Evolutionary conservation across 1,140 invertebrate species (phyloP).

Genomic region (Tetramorium parvispinum): DNA sequence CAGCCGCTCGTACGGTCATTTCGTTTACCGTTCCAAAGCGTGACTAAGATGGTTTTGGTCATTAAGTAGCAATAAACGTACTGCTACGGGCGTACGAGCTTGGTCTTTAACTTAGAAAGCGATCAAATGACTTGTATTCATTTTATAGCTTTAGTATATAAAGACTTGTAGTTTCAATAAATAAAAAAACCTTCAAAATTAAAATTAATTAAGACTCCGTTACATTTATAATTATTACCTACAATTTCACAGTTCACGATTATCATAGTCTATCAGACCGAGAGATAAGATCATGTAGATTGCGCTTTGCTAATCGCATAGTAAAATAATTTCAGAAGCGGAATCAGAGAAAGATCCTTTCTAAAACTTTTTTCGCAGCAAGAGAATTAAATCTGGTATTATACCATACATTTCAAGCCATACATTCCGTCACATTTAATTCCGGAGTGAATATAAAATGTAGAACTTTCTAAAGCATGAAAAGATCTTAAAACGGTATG

Average conservation of each 20-base stretch:
- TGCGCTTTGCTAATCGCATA: not conserved
- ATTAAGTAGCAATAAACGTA: slow-evolving; percentile 18
- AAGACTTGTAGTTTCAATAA: not conserved
- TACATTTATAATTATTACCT: not conserved
- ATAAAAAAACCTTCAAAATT: not conserved
- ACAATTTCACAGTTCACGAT: not conserved
- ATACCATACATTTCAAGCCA: not conserved
- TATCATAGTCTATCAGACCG: not conserved
- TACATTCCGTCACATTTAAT: slow-evolving; percentile 6
- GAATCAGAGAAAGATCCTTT: not conserved
- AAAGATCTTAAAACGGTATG: not conserved
- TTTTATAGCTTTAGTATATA: not conserved
- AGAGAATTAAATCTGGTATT: not conserved
- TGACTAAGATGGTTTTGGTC: slow-evolving; percentile 17
- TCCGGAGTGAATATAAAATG: not conserved
- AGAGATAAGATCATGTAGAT: not conserved
- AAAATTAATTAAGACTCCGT: not conserved
- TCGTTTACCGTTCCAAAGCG: not conserved
- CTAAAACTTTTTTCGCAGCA: not conserved
- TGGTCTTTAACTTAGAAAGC: not conserved
- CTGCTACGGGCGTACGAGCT: not conserved
- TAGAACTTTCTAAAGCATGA: not conserved
- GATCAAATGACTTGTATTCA: not conserved
- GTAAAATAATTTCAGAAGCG: not conserved
- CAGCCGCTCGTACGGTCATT: not conserved